Evolutionary conservation across 1,140 invertebrate genomes (phyloP).

Genomic region (Rhagoletis zephyria): DNA sequence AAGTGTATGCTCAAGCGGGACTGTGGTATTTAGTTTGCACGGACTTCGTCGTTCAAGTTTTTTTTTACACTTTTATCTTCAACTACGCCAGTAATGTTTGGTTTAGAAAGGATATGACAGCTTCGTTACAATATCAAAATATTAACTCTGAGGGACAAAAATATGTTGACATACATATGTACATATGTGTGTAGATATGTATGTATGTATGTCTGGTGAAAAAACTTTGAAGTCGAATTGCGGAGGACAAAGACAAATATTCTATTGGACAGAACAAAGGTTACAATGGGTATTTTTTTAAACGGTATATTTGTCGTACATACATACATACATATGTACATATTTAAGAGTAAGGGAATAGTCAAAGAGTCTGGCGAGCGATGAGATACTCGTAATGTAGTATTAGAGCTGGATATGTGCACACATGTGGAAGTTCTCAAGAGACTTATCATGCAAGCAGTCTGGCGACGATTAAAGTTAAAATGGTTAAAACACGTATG

Average conservation of each 20-base stretch:
- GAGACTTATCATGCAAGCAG: not conserved
- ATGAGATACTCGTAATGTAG: not conserved
- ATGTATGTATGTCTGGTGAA: not conserved
- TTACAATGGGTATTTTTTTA: not conserved
- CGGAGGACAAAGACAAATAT: no score
- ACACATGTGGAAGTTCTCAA: not conserved
- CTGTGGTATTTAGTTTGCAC: not conserved
- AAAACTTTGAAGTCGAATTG: not conserved
- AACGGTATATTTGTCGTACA: not conserved
- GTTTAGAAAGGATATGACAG: not conserved
- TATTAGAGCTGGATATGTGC: not conserved
- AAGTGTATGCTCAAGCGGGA: not conserved
- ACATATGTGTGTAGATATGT: not conserved
- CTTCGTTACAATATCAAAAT: constrained; percentile 32
- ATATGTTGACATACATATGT: not conserved
- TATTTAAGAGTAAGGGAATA: not conserved
- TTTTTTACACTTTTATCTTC: not conserved
- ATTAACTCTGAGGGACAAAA: not conserved
- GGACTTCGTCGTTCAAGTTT: not conserved
- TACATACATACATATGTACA: not conserved
- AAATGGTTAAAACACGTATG: not conserved
- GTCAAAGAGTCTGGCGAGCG: not conserved
- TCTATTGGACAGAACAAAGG: no score
- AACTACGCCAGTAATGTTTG: constrained; percentile 1
- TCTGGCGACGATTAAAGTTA: no score